Conservation (phyloP, 1,140 invertebrate species). For the Zaprionus nigranus region DNA sequence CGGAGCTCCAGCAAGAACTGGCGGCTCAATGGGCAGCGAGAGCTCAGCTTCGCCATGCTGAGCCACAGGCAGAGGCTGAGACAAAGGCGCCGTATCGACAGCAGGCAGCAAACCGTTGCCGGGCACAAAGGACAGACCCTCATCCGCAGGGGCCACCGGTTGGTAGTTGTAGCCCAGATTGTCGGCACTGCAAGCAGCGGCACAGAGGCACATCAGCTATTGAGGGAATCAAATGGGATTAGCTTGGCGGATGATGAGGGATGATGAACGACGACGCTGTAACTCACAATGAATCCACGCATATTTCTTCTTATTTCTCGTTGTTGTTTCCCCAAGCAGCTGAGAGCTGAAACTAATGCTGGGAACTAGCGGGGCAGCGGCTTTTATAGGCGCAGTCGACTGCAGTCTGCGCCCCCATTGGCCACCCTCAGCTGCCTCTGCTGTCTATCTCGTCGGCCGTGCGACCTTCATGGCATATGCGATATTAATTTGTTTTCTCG, state of each 20-base stretch:
- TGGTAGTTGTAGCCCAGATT: constrained; percentile 77
- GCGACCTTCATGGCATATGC: constrained; percentile 63
- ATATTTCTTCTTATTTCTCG: constrained; percentile 36
- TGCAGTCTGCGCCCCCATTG: constrained; percentile 36
- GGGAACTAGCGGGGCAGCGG: constrained; percentile 7
- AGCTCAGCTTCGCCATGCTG: constrained; percentile 68
- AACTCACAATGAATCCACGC: constrained; percentile 73
- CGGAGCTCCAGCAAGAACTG: constrained; percentile 5
- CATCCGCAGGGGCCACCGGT: constrained; percentile 63
- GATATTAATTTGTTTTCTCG: constrained; percentile 65
- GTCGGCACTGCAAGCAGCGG: constrained; percentile 66
- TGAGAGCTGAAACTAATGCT: constrained; percentile 64
- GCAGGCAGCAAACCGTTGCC: constrained; percentile 42
- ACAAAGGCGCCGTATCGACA: constrained; percentile 22
- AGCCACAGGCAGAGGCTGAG: constrained; percentile 14
- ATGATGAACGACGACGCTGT: background rate
- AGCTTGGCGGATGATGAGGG: background rate
- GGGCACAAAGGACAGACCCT: constrained; percentile 67
- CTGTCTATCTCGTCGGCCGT: background rate
- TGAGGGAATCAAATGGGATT: background rate
- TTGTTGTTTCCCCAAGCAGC: constrained; percentile 31
- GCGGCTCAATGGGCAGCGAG: constrained; percentile 60
- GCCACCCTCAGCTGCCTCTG: constrained; percentile 43
- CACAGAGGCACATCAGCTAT: constrained; percentile 68
- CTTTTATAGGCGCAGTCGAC: constrained; percentile 63